Evolutionary conservation across 1,140 invertebrate genomes (phyloP).

Genomic region (Scaptomyza montana): DNA sequence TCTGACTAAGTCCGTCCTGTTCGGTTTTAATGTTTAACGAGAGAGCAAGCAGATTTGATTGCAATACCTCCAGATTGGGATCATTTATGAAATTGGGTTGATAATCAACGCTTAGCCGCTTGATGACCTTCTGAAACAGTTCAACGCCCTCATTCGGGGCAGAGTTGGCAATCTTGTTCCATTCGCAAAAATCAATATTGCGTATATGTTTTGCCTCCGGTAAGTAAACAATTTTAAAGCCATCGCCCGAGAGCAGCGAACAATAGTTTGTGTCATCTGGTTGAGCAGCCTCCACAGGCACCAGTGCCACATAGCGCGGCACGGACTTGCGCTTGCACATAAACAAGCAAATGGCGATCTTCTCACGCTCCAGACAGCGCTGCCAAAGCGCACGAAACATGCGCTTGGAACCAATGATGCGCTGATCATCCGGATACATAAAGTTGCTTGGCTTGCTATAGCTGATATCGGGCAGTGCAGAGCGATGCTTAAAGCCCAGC

Average conservation of each 20-base stretch:
- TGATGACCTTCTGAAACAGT: conserved; percentile 71
- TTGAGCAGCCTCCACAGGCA: conserved; percentile 53
- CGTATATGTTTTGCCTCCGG: conserved; percentile 74
- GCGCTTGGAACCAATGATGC: conserved; percentile 71
- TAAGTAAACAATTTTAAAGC: conserved; percentile 78
- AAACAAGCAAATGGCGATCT: conserved; percentile 79
- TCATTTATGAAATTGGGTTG: conserved; percentile 72
- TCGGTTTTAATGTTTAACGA: conserved; percentile 69
- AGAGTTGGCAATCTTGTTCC: conserved; percentile 64
- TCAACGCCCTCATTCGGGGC: conserved; percentile 56
- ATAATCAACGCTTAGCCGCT: conserved; percentile 72
- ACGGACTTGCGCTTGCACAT: conserved; percentile 71
- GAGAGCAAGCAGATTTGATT: conserved; percentile 68
- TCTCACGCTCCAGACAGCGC: conserved; percentile 70
- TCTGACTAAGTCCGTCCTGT: conserved; percentile 39
- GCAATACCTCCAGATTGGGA: conserved; percentile 67
- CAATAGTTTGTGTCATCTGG: conserved; percentile 50
- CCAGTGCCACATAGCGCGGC: conserved; percentile 73
- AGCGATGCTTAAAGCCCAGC: conserved; percentile 77
- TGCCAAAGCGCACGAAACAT: conserved; percentile 80
- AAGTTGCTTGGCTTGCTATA: conserved; percentile 74
- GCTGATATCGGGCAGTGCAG: conserved; percentile 41
- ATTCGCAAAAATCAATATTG: conserved; percentile 63
- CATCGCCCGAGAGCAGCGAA: conserved; percentile 67
- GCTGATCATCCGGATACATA: conserved; percentile 79